These are phyloP conservation scores for Ernsta delagoae DNA, from an alignment of 2,888 invertebrate species.

Conservation along the genomic window DNA sequence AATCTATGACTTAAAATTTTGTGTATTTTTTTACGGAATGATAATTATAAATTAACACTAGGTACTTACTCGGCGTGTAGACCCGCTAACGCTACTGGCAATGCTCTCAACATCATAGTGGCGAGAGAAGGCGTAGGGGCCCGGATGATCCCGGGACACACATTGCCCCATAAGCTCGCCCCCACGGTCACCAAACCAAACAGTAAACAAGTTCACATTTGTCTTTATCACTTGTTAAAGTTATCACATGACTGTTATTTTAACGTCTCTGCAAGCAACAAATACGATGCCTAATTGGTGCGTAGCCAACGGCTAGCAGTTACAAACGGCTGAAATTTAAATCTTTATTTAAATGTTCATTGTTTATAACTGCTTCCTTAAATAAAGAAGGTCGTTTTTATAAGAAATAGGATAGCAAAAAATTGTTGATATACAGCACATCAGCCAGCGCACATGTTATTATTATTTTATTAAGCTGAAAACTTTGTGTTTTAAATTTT, in stretches of 20 bases:
- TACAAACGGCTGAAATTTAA: slow-evolving; percentile 11
- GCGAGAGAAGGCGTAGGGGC: slow-evolving; percentile 74
- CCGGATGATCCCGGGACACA: slow-evolving; percentile 87
- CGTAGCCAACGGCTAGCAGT: background rate
- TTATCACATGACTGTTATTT: slow-evolving; percentile 15
- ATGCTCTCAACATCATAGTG: slow-evolving; percentile 79
- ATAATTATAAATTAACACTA: no score
- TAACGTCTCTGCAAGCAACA: slow-evolving; percentile 11
- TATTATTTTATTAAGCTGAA: no score
- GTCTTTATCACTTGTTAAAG: slow-evolving; percentile 34
- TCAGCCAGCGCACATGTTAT: no score
- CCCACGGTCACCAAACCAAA: slow-evolving; percentile 47
- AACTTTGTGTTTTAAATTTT: no score
- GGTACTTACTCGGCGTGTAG: slow-evolving; percentile 61
- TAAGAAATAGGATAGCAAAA: background rate
- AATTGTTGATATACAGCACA: background rate
- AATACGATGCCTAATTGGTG: background rate
- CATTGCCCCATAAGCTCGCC: slow-evolving; percentile 90
- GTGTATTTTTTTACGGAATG: no score
- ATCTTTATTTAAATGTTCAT: slow-evolving; percentile 1
- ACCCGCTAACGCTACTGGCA: slow-evolving; percentile 70
- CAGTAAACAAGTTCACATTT: slow-evolving; percentile 47
- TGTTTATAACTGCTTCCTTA: background rate
- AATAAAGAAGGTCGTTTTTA: background rate
- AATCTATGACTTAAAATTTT: no score